phyloP scores from a whole-genome alignment of 2,888 invertebrate genomes.

The Bimastos eiseni region DNA sequence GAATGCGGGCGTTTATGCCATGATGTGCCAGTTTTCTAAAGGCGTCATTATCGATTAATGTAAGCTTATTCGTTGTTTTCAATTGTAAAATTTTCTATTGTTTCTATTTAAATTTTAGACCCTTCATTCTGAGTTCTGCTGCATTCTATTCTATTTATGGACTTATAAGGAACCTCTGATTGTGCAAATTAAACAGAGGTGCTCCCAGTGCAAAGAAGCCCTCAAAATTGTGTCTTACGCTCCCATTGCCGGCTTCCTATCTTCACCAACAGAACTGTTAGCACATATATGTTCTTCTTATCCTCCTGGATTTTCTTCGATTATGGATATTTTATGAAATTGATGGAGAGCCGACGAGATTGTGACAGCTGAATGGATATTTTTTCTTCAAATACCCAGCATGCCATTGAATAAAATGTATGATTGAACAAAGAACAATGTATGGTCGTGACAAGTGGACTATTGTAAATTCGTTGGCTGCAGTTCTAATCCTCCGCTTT shows the following conservation, averaged over 20 bases:
- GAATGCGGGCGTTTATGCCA: neutral
- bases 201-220: no score
- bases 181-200: no score
- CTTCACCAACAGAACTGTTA: neutral
- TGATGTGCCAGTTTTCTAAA: neutral
- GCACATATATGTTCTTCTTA: neutral
- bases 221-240: no score
- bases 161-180: no score
- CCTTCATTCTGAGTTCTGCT: neutral
- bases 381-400: neutral
- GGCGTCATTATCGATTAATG: neutral
- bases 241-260: neutral
- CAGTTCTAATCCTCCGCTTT: neutral
- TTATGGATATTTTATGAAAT: neutral
- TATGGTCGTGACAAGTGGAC: neutral
- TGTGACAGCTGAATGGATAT: neutral
- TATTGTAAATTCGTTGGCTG: neutral
- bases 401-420: neutral
- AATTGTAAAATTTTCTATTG: neutral
- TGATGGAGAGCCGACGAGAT: neutral
- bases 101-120: neutral
- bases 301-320: neutral
- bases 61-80: neutral
- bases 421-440: neutral
- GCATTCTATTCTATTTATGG: no score